Percentiles rank a stretch among this genome's conserved stretches.
These are phyloP conservation scores for Silurus meridionalis DNA, from an alignment of 2,113 vertebrate species.

Conservation along the genomic window DNA sequence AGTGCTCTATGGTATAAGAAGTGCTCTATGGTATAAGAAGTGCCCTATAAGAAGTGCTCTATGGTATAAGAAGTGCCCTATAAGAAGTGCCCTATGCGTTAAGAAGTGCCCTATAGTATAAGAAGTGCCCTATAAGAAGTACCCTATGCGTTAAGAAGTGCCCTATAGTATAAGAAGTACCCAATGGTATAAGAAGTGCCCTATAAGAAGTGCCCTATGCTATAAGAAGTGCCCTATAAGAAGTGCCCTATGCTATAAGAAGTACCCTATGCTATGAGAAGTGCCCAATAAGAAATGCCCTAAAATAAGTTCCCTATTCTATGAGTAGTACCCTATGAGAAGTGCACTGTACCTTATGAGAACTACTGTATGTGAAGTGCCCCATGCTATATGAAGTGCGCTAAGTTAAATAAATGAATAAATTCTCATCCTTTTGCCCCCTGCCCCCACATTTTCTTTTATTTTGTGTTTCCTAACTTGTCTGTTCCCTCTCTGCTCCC, in stretches of 20 bases:
- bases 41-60: background rate
- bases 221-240: background rate
- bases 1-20: no score
- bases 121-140: background rate
- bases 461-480: constrained; percentile 56
- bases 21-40: background rate
- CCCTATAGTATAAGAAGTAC: background rate
- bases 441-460: background rate
- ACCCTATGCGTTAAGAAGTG: background rate
- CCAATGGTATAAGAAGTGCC: background rate
- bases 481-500: constrained; percentile 49
- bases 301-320: background rate
- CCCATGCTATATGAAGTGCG: no score
- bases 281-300: background rate
- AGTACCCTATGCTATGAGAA: background rate
- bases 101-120: no score
- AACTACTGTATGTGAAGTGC: no score
- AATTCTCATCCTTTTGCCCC: no score
- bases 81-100: no score
- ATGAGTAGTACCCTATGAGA: background rate
- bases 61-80: no score
- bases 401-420: no score
- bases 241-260: no score
- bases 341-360: background rate
- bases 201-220: background rate